Evolutionary conservation across 2,113 vertebrate species (phyloP).

Genomic region (Lathamus discolor): DNA sequence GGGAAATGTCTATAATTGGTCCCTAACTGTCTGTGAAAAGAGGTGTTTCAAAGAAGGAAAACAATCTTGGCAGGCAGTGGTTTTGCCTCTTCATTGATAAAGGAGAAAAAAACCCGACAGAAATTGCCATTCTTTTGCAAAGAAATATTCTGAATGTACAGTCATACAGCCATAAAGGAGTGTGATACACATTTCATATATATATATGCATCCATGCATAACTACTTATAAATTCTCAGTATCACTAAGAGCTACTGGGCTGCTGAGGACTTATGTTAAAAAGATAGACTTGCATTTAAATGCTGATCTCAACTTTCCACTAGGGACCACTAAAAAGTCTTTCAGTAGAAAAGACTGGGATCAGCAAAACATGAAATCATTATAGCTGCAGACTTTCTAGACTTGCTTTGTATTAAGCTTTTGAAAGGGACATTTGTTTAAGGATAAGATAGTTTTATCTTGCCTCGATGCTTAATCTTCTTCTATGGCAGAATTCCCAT

Average conservation of each 20-base stretch:
- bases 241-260: conserved; percentile 57
- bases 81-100: conserved; percentile 35
- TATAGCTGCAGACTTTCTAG: conserved; percentile 76
- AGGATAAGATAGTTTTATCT: conserved; percentile 72
- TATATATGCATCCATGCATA: background rate
- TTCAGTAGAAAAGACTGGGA: conserved; percentile 75
- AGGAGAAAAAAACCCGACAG: background rate
- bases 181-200: conserved; percentile 35
- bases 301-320: conserved; percentile 80
- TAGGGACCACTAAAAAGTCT: conserved; percentile 80
- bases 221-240: conserved; percentile 68
- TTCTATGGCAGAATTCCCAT: background rate
- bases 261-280: conserved; percentile 73
- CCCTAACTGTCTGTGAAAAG: conserved; percentile 56
- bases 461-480: conserved; percentile 48
- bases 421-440: conserved; percentile 80
- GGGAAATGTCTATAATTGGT: conserved; percentile 69
- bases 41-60: conserved; percentile 55
- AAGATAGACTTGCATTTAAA: conserved; percentile 78
- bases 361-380: conserved; percentile 84
- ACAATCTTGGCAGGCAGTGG: conserved; percentile 17
- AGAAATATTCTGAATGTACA: conserved; percentile 30
- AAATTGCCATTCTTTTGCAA: conserved; percentile 1
- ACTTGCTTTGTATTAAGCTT: conserved; percentile 74
- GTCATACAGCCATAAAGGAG: background rate